phyloP scores from a whole-genome alignment of 2,797 vertebrate genomes.

The Toxotes lorentzi region DNA sequence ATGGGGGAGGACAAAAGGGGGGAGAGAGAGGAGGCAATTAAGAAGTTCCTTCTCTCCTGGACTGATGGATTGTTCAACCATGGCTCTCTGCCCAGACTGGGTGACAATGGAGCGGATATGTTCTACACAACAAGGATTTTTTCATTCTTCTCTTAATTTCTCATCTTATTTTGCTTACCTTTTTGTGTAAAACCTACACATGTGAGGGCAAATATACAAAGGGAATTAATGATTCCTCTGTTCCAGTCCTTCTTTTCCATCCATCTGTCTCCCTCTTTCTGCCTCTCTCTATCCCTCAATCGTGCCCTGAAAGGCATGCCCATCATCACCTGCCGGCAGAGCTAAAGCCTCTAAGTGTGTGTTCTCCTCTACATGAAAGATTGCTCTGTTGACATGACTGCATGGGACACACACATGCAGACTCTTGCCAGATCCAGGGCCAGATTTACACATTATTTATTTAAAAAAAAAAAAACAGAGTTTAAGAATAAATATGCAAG shows the following conservation, averaged over 20 bases:
- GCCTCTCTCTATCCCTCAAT: constrained; percentile 54
- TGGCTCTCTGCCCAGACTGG: constrained; percentile 63
- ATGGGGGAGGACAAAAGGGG: constrained; percentile 38
- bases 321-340: constrained; percentile 77
- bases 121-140: constrained; percentile 22
- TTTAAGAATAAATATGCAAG: constrained; percentile 76
- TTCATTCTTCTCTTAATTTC: background rate
- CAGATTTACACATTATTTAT: constrained; percentile 76
- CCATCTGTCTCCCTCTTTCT: constrained; percentile 36
- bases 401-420: constrained; percentile 67
- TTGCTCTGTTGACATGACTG: constrained; percentile 81
- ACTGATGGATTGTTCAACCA: constrained; percentile 50
- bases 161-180: constrained; percentile 10
- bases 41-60: constrained; percentile 51
- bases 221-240: constrained; percentile 36
- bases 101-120: constrained; percentile 57
- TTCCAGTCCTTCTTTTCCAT: constrained; percentile 66
- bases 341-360: constrained; percentile 78
- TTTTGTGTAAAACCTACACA: background rate
- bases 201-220: constrained; percentile 28
- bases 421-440: constrained; percentile 50
- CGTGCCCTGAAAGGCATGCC: constrained; percentile 76
- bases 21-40: constrained; percentile 58
- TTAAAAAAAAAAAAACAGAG: constrained; percentile 47
- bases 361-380: constrained; percentile 77